Evolutionary conservation across 2,797 vertebrate genomes (phyloP).

Genomic region (Poecilia velifera): DNA sequence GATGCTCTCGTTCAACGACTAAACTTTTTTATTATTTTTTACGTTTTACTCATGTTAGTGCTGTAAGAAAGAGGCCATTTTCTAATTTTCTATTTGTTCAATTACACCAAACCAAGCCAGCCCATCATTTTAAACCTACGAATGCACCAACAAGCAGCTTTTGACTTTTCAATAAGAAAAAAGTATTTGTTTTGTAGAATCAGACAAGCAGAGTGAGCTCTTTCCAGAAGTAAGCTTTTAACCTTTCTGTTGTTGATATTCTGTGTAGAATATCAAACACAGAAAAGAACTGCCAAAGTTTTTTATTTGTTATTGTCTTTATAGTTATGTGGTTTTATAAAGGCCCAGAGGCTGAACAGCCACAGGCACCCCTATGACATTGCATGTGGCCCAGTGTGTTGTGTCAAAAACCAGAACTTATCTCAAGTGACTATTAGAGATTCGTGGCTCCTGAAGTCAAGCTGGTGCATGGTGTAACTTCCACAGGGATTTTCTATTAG

Average conservation of each 20-base stretch:
- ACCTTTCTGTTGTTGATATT: background rate
- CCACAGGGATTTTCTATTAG: conserved; percentile 48
- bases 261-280: background rate
- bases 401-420: conserved; percentile 1
- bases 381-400: background rate
- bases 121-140: too few species aligned
- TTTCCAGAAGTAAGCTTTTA: background rate
- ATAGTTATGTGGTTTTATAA: background rate
- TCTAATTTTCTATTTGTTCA: too few species aligned
- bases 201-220: background rate
- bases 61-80: too few species aligned
- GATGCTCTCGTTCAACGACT: too few species aligned
- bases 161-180: background rate
- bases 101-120: too few species aligned
- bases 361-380: background rate
- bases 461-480: conserved; percentile 11
- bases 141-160: too few species aligned
- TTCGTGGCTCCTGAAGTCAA: conserved; percentile 22
- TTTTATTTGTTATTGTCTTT: background rate
- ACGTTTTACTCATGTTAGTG: too few species aligned
- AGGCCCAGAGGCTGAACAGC: background rate
- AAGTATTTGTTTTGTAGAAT: background rate
- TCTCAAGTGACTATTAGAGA: conserved; percentile 48
- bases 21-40: too few species aligned
- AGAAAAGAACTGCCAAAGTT: background rate